These are phyloP conservation scores for Syngnathus acus DNA, from an alignment of 2,797 vertebrate species.

Conservation along the genomic window DNA sequence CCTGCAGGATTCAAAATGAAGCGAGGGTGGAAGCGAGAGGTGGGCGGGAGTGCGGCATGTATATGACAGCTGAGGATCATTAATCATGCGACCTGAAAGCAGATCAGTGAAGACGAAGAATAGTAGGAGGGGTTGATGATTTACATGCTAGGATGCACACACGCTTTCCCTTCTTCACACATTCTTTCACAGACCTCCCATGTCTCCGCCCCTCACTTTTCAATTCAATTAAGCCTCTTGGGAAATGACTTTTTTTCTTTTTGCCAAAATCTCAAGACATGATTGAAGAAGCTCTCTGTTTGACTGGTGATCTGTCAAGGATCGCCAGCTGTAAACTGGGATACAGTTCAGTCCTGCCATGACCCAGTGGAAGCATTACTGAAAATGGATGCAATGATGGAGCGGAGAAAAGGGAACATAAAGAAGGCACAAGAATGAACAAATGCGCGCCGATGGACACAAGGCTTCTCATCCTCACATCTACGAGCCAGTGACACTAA, in stretches of 20 bases:
- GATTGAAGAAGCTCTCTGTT: neutral
- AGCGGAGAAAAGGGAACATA: slow-evolving; percentile 18
- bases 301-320: neutral
- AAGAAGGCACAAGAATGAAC: slow-evolving; percentile 17
- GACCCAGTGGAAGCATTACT: neutral
- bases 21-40: slow-evolving; percentile 6
- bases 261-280: neutral
- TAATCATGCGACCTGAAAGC: slow-evolving; percentile 69
- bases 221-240: slow-evolving; percentile 25
- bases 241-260: slow-evolving; percentile 19
- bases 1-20: neutral
- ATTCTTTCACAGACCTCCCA: slow-evolving; percentile 35
- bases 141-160: slow-evolving; percentile 28
- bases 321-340: neutral
- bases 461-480: slow-evolving; percentile 38
- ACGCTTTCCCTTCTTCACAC: slow-evolving; percentile 18
- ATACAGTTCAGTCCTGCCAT: neutral
- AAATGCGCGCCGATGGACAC: slow-evolving; percentile 13
- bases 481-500: slow-evolving; percentile 63
- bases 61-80: slow-evolving; percentile 74
- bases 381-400: neutral
- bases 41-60: slow-evolving; percentile 53
- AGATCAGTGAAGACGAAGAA: slow-evolving; percentile 33
- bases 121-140: slow-evolving; percentile 34
- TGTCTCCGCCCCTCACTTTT: slow-evolving; percentile 20